Conservation (phyloP, 2,797 vertebrate genomes). For the Chaunax sp. region DNA sequence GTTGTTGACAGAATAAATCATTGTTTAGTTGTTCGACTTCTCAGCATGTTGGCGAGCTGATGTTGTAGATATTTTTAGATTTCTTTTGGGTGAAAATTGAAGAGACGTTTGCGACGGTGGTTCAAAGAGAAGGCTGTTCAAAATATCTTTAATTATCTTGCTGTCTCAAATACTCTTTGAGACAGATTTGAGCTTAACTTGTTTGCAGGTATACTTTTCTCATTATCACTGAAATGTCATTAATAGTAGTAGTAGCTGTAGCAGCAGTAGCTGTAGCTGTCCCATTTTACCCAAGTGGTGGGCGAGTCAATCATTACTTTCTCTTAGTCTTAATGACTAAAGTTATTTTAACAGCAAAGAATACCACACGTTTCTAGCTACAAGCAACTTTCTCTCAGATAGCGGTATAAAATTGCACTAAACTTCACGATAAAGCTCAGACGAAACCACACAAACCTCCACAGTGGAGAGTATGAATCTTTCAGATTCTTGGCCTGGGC, state of each 20-base stretch:
- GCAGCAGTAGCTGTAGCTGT: slow-evolving; percentile 31
- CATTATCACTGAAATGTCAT: slow-evolving; percentile 31
- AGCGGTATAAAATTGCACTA: not conserved
- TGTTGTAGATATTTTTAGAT: slow-evolving; percentile 59
- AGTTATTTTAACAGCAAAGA: slow-evolving; percentile 20
- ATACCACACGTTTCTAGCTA: not conserved
- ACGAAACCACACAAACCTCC: slow-evolving; percentile 1
- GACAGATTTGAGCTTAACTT: slow-evolving; percentile 31
- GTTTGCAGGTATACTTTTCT: slow-evolving; percentile 47
- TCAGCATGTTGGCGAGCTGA: slow-evolving; percentile 17
- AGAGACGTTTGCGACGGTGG: slow-evolving; percentile 15
- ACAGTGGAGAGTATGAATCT: no score
- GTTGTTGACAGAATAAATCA: slow-evolving; percentile 48
- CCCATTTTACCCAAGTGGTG: slow-evolving; percentile 42
- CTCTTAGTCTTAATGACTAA: slow-evolving; percentile 8
- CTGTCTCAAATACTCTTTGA: slow-evolving; percentile 51
- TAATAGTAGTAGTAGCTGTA: no score
- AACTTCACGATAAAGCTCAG: not conserved
- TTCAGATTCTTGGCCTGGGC: not conserved
- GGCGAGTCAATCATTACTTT: slow-evolving; percentile 26
- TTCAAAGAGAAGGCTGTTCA: slow-evolving; percentile 45
- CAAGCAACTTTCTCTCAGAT: slow-evolving; percentile 1
- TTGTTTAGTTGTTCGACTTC: slow-evolving; percentile 42
- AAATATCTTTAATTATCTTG: slow-evolving; percentile 60
- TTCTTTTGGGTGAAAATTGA: slow-evolving; percentile 37